A percentile compares a stretch with the other conserved stretches of the same genome.
Conservation (phyloP, 2,888 invertebrate genomes). For the Chaetogeoica ovagalla region DNA sequence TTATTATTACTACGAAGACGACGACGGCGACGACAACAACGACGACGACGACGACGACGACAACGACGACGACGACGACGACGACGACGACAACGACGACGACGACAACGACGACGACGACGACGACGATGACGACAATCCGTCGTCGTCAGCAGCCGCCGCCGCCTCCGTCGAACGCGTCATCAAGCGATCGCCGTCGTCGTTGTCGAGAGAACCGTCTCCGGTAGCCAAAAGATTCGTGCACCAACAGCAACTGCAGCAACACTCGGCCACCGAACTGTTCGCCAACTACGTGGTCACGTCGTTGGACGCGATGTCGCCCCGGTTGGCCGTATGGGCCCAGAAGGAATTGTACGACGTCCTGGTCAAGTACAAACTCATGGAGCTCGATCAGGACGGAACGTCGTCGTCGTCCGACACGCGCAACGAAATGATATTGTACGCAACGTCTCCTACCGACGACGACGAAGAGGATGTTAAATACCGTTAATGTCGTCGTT, state of each 20-base stretch:
- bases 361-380: conserved; percentile 28
- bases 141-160: background rate
- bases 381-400: background rate
- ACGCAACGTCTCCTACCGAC: no score
- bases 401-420: background rate
- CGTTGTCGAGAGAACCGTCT: background rate
- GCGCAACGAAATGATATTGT: no score
- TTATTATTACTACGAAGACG: no score
- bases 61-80: no score
- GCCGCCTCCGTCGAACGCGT: background rate
- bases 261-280: conserved; percentile 19
- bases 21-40: no score
- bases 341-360: conserved; percentile 29
- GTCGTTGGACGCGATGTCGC: conserved; percentile 5
- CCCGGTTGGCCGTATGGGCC: conserved; percentile 6
- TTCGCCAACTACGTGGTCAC: conserved; percentile 34
- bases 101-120: no score
- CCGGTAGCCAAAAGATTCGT: background rate
- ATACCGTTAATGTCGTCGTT: no score
- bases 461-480: no score
- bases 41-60: no score
- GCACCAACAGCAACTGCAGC: background rate
- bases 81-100: no score
- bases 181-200: background rate
- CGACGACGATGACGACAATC: no score